Base-by-base conservation (phyloP, 2,797 vertebrate species). In the Lagodon rhomboides region DNA sequence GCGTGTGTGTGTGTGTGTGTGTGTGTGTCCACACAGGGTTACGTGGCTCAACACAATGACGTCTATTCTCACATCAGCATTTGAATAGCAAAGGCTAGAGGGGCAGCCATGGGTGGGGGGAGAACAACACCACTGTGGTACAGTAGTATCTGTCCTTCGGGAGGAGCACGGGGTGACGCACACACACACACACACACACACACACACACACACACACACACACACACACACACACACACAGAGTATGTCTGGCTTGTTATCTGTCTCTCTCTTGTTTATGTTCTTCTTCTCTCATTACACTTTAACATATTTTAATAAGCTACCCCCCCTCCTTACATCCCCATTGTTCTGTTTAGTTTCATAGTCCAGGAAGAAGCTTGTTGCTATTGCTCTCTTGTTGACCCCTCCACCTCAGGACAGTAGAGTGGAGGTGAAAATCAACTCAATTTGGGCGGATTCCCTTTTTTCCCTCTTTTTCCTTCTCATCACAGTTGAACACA, bases 21-120 rank as follows among this genome's bases (percentile, higher is more conserved):
- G 75, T 55, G 58, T 65, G 75, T 56, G 64, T 65, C 23, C 1
- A 58, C 55, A 60, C 60, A 59, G 51, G 38, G 61, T 34, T 30
- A 66, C 69, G 43, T 47, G 61, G n/a, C 43, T 66, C 5, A 61
- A 20, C 43, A 85, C 85, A 90, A 82, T 70, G 60, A 25, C 3
- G 22, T 23, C 67, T 79, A 25, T 77, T 86, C 54, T 88, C 62
- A 79, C 75, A 69, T 72, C 73, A 84, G 60, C 56, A 80, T 90
- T 75, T 85, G 60, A 86, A 85, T 83, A 78, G 69, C 49, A 86
- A 80, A 55, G 62, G 25, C 65, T 50, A 41, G 9, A 20, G 62
- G 56, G 62, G 66, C 27, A 34, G 56, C 15, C 4, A 18, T 68
- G 89, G 87, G 22, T 62, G n/a, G 76, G 82, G 82, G 77, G 66